These are phyloP conservation scores for Bedellia somnulentella DNA, from an alignment of 2,888 invertebrate species.

Conservation along the genomic window DNA sequence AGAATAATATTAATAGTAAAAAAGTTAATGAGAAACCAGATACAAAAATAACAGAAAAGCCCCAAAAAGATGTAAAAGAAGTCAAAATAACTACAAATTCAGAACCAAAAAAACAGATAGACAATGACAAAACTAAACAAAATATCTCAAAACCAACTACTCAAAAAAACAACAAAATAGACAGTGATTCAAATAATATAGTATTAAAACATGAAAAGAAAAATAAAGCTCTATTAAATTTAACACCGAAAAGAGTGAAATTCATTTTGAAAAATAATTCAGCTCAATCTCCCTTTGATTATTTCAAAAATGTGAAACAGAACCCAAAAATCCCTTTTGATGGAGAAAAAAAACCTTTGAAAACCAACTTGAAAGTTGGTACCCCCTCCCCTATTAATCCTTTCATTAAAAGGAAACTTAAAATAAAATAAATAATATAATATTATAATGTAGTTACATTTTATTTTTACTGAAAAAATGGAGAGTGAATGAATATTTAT, in stretches of 20 bases:
- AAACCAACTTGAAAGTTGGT: slow-evolving; percentile 72
- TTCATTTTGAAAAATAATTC: slow-evolving; percentile 71
- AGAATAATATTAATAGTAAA: slow-evolving; percentile 1
- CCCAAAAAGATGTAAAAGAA: slow-evolving; percentile 1
- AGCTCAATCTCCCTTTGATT: slow-evolving; percentile 73
- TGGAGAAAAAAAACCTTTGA: slow-evolving; percentile 66
- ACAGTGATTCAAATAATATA: slow-evolving; percentile 3
- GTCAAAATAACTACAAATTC: slow-evolving; percentile 10
- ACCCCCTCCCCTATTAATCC: slow-evolving; percentile 76
- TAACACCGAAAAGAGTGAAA: slow-evolving; percentile 67
- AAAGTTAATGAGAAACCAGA: slow-evolving; percentile 10
- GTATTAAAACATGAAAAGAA: neutral
- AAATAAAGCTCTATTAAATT: too few relatives aligned
- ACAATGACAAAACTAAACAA: neutral
- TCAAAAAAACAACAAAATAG: slow-evolving; percentile 7
- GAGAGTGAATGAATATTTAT: too few relatives aligned
- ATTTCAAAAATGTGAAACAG: slow-evolving; percentile 67
- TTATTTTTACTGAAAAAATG: too few relatives aligned
- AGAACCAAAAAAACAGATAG: neutral
- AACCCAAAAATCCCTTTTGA: slow-evolving; percentile 80
- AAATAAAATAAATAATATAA: neutral
- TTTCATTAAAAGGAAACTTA: slow-evolving; percentile 64
- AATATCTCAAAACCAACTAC: slow-evolving; percentile 1
- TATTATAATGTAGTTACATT: neutral
- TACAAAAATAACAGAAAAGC: slow-evolving; percentile 1